Evolutionary conservation across 2,797 vertebrate genomes (phyloP), one percentile per base, ranked within the genome.

Genomic region (Rhynchotus rufescens): DNA sequence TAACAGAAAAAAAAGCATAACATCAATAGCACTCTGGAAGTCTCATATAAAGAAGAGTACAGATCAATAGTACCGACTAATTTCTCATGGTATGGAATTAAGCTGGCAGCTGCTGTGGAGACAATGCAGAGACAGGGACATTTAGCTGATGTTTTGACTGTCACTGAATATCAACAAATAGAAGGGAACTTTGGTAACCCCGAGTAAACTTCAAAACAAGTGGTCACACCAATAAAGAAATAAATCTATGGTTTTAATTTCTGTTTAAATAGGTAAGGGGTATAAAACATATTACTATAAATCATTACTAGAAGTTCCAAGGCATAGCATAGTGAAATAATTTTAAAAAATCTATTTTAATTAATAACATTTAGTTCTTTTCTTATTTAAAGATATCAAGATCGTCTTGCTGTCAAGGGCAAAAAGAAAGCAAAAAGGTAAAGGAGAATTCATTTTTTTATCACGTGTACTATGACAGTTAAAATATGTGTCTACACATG

Each of bases 41-140:
- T 64, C 40, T 76, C 51, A 14, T 13, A 80, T 23, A 80, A 78
- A 85, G 81, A 92, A 64, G 56, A 74, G 10, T 81, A 44, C 26
- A 65, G 60, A 85, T 95, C 88, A 81, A 88, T 67, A 91, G 30
- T 25, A 71, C 51, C 75, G 86, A 84, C 59, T 92, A 71, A 76
- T 80, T 93, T 79, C 52, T 67, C 44, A 52, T 44, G 2, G 7
- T 64, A 57, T 13, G 32, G 66, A 76, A 94, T 82, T 61, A 62
- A 91, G 54, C 84, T 91, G 68, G 80, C 61, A 94, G 75, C 22
- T 47, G 34, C 28, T 92, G 73, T 91, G 54, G 66, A 91, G 79
- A 62, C 40, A 79, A 28, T 44, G 68, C 10, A 40, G 64, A 89
- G 52, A 82, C 19, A 87, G 69, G 30, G 42, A 73, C 42, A 22